Conservation (phyloP, 2,797 vertebrate species). For the Danio kyathit region DNA sequence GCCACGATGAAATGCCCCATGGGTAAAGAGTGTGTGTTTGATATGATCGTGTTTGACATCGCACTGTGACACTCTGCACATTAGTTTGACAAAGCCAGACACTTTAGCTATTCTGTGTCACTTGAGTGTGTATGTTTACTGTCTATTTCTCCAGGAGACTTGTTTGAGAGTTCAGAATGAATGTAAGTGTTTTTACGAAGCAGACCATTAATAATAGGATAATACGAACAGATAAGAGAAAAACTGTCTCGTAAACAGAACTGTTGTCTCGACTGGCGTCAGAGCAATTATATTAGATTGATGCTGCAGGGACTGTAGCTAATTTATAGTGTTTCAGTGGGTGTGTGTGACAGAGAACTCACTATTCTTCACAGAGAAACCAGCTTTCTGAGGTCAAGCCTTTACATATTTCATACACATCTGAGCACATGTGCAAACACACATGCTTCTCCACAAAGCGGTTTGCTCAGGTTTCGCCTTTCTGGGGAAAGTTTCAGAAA, state of each 20-base stretch:
- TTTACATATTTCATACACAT: slow-evolving; percentile 21
- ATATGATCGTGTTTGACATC: slow-evolving; percentile 74
- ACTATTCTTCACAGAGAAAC: slow-evolving; percentile 22
- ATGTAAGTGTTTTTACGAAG: slow-evolving; percentile 56
- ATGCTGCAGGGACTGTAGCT: slow-evolving; percentile 48
- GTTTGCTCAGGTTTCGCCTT: slow-evolving; percentile 6
- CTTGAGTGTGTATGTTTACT: slow-evolving; percentile 43
- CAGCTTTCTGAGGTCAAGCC: slow-evolving; percentile 38
- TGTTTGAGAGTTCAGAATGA: slow-evolving; percentile 42
- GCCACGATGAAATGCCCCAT: slow-evolving; percentile 60
- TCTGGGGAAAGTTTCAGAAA: not conserved
- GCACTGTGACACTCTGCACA: slow-evolving; percentile 71
- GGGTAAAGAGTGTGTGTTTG: slow-evolving; percentile 69
- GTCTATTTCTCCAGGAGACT: slow-evolving; percentile 46
- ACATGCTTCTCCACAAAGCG: slow-evolving; percentile 3
- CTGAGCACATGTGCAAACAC: slow-evolving; percentile 7
- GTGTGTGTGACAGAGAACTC: slow-evolving; percentile 21
- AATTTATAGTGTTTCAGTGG: slow-evolving; percentile 24
- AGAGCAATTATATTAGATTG: slow-evolving; percentile 58
- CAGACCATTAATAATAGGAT: slow-evolving; percentile 64
- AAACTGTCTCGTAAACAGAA: slow-evolving; percentile 57
- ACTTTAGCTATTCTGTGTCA: slow-evolving; percentile 68
- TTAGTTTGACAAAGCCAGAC: slow-evolving; percentile 72
- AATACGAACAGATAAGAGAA: slow-evolving; percentile 59
- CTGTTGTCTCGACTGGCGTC: slow-evolving; percentile 59